Base-by-base conservation (phyloP, 2,888 invertebrate genomes). In the Diachrysia chrysitis region DNA sequence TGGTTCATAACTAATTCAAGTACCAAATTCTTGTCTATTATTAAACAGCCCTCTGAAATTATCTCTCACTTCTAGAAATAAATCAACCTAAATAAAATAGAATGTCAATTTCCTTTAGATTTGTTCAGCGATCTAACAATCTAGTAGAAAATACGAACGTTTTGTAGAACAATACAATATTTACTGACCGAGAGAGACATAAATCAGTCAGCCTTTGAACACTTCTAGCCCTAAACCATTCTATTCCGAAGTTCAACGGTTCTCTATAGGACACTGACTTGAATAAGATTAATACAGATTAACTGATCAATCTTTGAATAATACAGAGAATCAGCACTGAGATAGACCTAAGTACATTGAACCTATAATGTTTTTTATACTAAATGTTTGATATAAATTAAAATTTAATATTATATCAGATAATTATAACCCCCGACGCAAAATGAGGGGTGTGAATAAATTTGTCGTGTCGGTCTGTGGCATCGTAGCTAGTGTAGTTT, bases 91-190 rank as follows among this genome's bases (percentile, higher is more conserved):
- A n/a, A 42, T 12, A 42, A 14, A 37, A 37, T 7, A 7, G 0
- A 42, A 4, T 1, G n/a, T 42, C 42, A n/a, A 42, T n/a, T 42
- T n/a, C n/a, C 10, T 51, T 16, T 16, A 35, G 25, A 63, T 21
- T 62, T 14, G 42, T 56, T 14, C 23, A 21, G 21, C 21, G 10
- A 14, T 51, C 42, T 51, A 58, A 37, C 67, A 25, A 67, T 55
- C 48, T 35, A 67, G 32, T n/a, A n/a, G 42, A n/a, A 42, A 42
- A 42, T n/a, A n/a, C n/a, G 7, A n/a, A 42, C 42, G n/a, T 61
- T 25, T 32, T 53, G 51, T 63, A 58, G 42, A 53, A 69, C 54
- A 58, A 60, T 58, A 58, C 29, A 25, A 71, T 74, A 69, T 74
- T 69, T 48, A 63, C 57, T 48, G 57, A 17, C 74, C 60, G 25